phyloP scores from a whole-genome alignment of 2,113 vertebrate species.

The Tretioscincus oriximinensis region DNA sequence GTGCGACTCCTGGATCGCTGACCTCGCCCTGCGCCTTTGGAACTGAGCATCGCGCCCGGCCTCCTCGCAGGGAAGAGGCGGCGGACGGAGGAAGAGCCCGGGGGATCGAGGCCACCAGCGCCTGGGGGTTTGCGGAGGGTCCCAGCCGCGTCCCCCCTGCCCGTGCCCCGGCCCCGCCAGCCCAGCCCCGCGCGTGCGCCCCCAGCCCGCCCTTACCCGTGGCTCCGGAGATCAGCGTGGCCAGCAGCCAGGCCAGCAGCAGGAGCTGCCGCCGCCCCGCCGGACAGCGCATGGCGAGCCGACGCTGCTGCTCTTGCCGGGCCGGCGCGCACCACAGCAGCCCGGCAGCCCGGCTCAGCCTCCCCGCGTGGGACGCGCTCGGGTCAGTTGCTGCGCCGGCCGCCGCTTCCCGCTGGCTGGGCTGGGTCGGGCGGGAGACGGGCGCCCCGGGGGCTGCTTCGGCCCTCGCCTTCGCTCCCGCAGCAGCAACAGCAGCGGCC shows the following conservation, averaged over 20 bases:
- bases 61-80: no score
- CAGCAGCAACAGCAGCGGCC: no score
- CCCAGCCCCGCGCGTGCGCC: no score
- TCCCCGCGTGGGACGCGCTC: background rate
- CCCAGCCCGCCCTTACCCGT: background rate
- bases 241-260: constrained; percentile 30
- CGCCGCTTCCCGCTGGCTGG: background rate
- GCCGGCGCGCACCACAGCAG: background rate
- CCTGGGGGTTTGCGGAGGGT: no score
- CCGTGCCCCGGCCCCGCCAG: no score
- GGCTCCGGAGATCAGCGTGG: background rate
- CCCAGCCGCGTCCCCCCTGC: background rate
- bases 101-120: no score
- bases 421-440: background rate
- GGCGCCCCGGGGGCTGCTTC: background rate
- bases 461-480: background rate
- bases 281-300: constrained; percentile 35
- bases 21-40: no score
- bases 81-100: no score
- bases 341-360: background rate
- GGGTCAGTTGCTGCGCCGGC: background rate
- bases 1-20: no score
- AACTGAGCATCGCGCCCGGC: no score
- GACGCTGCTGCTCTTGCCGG: no score
- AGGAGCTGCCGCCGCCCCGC: background rate